A percentile compares a stretch with the other conserved stretches of the same genome.
Conservation (phyloP, 2,113 vertebrate species). For the Eira barbara region DNA sequence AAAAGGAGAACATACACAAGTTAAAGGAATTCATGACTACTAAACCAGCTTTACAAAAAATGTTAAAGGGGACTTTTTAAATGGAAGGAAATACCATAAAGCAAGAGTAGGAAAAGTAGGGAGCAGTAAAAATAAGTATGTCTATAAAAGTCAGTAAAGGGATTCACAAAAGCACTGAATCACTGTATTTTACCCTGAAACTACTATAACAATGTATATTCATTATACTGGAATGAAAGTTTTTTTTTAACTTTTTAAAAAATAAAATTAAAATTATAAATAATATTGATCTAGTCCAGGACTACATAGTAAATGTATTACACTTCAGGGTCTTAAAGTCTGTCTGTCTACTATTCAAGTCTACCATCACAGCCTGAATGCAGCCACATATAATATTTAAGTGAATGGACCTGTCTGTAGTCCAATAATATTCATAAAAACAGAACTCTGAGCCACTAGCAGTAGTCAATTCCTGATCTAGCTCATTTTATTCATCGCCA, state of each 20-base stretch:
- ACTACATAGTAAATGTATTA: neutral
- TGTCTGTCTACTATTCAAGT: neutral
- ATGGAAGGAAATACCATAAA: neutral
- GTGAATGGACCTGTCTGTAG: neutral
- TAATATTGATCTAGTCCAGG: neutral
- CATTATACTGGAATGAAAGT: neutral
- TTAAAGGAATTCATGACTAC: neutral
- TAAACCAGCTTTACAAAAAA: neutral
- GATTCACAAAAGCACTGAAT: neutral
- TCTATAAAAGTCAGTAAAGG: neutral
- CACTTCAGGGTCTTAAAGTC: neutral
- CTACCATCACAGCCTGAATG: neutral
- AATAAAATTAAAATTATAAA: neutral
- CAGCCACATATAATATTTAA: neutral
- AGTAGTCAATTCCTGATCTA: neutral
- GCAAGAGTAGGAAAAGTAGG: neutral
- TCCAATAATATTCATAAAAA: conserved; percentile 32
- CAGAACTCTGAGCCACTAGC: neutral
- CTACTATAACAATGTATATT: neutral
- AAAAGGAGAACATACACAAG: neutral
- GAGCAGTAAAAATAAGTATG: neutral
- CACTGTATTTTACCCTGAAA: neutral
- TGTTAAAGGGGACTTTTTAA: neutral
- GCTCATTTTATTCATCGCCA: neutral
- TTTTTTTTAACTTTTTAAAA: neutral